These are phyloP conservation scores for Rhynchotus rufescens DNA, from an alignment of 2,797 vertebrate species.

Conservation along the genomic window DNA sequence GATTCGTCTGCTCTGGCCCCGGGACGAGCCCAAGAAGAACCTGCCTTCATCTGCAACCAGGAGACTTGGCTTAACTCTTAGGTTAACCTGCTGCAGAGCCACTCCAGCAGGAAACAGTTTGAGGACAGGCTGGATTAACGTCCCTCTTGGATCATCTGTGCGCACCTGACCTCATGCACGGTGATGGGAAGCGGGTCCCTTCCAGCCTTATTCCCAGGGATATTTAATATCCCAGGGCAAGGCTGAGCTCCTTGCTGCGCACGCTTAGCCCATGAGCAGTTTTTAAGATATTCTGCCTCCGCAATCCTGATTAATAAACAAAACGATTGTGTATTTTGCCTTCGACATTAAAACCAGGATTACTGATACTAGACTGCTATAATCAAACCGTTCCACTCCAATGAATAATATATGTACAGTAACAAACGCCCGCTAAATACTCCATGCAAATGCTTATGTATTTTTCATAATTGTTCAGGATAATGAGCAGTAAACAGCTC, in stretches of 20 bases:
- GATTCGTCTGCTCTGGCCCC: background rate
- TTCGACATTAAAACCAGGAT: background rate
- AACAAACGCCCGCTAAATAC: constrained; percentile 18
- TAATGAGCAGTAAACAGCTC: constrained; percentile 25
- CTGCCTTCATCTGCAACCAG: background rate
- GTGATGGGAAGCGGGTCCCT: background rate
- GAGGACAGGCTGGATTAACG: background rate
- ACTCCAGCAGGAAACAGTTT: background rate
- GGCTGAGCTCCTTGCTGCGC: background rate
- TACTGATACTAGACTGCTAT: constrained; percentile 18
- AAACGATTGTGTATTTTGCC: constrained; percentile 7
- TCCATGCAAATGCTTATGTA: background rate
- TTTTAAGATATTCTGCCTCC: background rate
- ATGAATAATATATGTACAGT: constrained; percentile 21
- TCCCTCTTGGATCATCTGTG: background rate
- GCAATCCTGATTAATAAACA: constrained; percentile 19
- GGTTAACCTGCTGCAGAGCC: background rate
- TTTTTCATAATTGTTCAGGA: background rate
- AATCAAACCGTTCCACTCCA: background rate
- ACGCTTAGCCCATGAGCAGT: background rate
- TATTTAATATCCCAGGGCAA: background rate
- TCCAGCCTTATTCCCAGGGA: background rate
- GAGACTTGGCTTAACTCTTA: background rate
- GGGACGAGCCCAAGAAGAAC: background rate
- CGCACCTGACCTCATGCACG: background rate